A percentile compares a stretch with the other conserved stretches of the same genome.
phyloP scores from a whole-genome alignment of 2,888 invertebrate genomes.

The Drosophila vallismaia region DNA sequence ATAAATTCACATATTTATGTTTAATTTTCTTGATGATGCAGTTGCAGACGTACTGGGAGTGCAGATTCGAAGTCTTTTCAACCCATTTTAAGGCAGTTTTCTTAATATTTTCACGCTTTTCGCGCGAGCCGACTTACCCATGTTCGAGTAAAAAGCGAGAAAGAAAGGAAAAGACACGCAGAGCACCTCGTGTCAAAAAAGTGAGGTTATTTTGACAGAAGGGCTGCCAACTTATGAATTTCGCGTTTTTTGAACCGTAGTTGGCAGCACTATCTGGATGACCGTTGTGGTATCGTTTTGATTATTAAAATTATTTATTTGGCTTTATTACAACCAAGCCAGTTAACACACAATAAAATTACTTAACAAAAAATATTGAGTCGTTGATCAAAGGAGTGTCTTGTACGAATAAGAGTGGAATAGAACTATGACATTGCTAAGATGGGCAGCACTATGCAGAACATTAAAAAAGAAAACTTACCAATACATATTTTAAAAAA shows the following conservation, averaged over 20 bases:
- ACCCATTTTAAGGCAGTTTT: constrained; percentile 71
- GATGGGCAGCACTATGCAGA: too few species aligned
- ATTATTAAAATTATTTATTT: too few species aligned
- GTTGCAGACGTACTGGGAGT: constrained; percentile 11
- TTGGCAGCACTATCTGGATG: not conserved
- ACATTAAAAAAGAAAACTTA: not conserved
- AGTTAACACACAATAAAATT: too few species aligned
- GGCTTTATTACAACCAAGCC: too few species aligned
- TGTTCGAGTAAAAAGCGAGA: constrained; percentile 87
- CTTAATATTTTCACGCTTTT: constrained; percentile 70
- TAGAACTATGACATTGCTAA: too few species aligned
- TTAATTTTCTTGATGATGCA: constrained; percentile 3
- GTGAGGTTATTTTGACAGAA: constrained; percentile 64
- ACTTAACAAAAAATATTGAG: too few species aligned
- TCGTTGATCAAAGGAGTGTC: too few species aligned
- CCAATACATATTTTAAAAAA: too few species aligned
- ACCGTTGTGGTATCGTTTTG: too few species aligned
- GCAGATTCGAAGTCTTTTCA: constrained; percentile 44
- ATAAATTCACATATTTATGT: constrained; percentile 21
- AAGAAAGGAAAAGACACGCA: constrained; percentile 84
- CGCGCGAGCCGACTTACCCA: constrained; percentile 86
- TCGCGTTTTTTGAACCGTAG: not conserved
- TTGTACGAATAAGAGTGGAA: too few species aligned
- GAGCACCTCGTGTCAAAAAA: constrained; percentile 80
- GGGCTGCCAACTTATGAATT: constrained; percentile 34